phyloP scores from a whole-genome alignment of 2,888 invertebrate genomes.

The Pheosia gnoma region DNA sequence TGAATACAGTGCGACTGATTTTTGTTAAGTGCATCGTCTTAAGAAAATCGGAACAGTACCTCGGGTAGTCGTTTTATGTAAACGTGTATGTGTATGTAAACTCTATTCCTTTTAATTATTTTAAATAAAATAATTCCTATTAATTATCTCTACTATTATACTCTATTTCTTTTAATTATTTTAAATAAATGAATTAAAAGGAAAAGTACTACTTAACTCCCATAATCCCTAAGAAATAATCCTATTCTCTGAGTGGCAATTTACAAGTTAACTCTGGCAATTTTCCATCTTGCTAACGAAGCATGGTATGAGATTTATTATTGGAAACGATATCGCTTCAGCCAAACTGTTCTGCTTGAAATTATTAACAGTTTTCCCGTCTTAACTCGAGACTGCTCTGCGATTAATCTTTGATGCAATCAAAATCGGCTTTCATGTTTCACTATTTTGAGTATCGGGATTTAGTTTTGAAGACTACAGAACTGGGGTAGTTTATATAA shows the following conservation, averaged over 20 bases:
- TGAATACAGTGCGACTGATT: too few species aligned
- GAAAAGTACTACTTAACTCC: too few species aligned
- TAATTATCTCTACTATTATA: too few species aligned
- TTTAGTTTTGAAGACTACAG: constrained; percentile 9
- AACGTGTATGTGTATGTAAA: too few species aligned
- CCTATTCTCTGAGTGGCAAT: background rate
- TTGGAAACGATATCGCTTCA: constrained; percentile 8
- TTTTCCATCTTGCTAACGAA: constrained; percentile 14
- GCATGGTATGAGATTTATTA: constrained; percentile 18
- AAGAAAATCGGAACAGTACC: too few species aligned
- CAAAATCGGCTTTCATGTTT: constrained; percentile 19
- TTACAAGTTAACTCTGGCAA: background rate
- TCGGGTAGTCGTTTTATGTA: too few species aligned
- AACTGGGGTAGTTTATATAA: too few species aligned
- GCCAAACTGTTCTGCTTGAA: constrained; percentile 19
- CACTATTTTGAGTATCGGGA: constrained; percentile 7
- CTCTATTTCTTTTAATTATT: too few species aligned
- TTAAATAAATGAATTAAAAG: too few species aligned
- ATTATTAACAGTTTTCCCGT: constrained; percentile 39
- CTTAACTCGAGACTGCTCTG: constrained; percentile 22
- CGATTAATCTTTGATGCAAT: constrained; percentile 36
- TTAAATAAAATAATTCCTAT: too few species aligned
- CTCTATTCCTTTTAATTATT: too few species aligned
- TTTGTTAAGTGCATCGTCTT: too few species aligned
- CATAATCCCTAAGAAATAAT: background rate